phyloP scores from a whole-genome alignment of 2,113 vertebrate species.

The Melanostigma gelatinosum region DNA sequence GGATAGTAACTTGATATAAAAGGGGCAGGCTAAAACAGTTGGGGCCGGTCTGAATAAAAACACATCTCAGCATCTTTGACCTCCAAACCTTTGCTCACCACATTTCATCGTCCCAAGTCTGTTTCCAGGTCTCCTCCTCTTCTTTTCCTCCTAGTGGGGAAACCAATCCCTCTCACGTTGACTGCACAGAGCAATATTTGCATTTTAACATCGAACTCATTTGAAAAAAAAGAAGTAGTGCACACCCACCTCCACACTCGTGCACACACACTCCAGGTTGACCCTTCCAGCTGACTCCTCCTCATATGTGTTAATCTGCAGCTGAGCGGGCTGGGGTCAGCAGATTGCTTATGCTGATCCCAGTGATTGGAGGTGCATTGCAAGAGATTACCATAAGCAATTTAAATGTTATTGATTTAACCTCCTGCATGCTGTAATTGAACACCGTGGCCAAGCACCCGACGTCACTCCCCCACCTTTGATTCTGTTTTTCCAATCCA shows the following conservation, averaged over 20 bases:
- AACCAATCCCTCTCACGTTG: not conserved
- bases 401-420: constrained; percentile 99
- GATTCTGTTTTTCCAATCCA: not conserved
- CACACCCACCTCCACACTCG: not conserved
- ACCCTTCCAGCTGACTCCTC: constrained; percentile 83
- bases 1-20: not conserved
- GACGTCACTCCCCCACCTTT: not conserved
- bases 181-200: not conserved
- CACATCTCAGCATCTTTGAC: not conserved
- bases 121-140: constrained; percentile 8
- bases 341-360: constrained; percentile 95
- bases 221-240: not conserved
- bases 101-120: not conserved
- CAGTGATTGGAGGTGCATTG: constrained; percentile 87
- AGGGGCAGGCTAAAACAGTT: not conserved
- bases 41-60: not conserved
- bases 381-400: constrained; percentile 97
- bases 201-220: constrained; percentile 13
- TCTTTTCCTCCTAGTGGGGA: not conserved
- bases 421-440: constrained; percentile 94
- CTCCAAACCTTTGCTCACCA: not conserved
- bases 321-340: constrained; percentile 88
- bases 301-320: constrained; percentile 88
- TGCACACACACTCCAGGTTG: not conserved
- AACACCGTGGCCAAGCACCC: constrained; percentile 81